phyloP scores from a whole-genome alignment of 2,888 invertebrate genomes.

The Teleiodes luculella region DNA sequence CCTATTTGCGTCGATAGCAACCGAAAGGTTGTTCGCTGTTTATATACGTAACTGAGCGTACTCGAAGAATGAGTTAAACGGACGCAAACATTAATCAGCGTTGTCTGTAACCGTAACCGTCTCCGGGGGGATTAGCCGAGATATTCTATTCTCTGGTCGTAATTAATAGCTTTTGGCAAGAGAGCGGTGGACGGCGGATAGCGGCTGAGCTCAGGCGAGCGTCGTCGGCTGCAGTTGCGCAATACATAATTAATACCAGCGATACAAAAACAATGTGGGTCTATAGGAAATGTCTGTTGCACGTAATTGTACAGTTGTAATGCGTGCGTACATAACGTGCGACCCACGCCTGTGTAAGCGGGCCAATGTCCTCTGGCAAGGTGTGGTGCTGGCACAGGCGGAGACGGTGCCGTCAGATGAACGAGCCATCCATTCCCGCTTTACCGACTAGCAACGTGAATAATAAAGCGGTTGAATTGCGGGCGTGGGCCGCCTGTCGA shows the following conservation, averaged over 20 bases:
- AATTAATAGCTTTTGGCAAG: slow-evolving; percentile 78
- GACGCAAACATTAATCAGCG: slow-evolving; percentile 73
- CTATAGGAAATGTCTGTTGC: slow-evolving; percentile 52
- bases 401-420: slow-evolving; percentile 37
- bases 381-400: slow-evolving; percentile 45
- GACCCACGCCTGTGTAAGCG: slow-evolving; percentile 60
- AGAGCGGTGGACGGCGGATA: slow-evolving; percentile 49
- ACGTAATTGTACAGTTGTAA: slow-evolving; percentile 53
- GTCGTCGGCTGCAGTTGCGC: slow-evolving; percentile 61
- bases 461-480: slow-evolving; percentile 36
- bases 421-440: slow-evolving; percentile 38
- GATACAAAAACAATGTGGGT: slow-evolving; percentile 53
- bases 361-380: slow-evolving; percentile 62
- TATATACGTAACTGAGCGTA: slow-evolving; percentile 54
- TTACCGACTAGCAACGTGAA: slow-evolving; percentile 43
- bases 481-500: slow-evolving; percentile 37
- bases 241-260: slow-evolving; percentile 63
- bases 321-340: slow-evolving; percentile 50
- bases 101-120: slow-evolving; percentile 72
- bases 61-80: slow-evolving; percentile 67
- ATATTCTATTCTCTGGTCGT: slow-evolving; percentile 72
- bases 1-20: slow-evolving; percentile 57
- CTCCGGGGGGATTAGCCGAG: slow-evolving; percentile 71
- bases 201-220: slow-evolving; percentile 58
- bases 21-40: slow-evolving; percentile 64